Evolutionary conservation across 1,140 invertebrate genomes (phyloP).

Genomic region (Battus philenor): DNA sequence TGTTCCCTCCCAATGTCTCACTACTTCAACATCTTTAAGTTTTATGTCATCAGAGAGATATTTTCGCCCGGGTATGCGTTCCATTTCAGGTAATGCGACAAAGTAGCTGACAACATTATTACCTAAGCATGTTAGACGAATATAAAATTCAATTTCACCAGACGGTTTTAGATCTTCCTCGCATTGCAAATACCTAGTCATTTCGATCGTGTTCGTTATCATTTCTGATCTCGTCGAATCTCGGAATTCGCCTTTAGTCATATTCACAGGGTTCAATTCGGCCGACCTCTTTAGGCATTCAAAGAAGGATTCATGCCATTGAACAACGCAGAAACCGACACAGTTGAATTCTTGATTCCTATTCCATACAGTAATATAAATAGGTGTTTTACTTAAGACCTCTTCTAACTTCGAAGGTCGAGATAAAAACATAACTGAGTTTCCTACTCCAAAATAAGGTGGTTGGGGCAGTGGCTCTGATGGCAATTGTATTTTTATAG

Average conservation of each 20-base stretch:
- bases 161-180: constrained; percentile 65
- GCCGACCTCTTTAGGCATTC: constrained; percentile 44
- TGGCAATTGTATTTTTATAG: constrained; percentile 45
- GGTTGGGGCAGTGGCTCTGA: constrained; percentile 65
- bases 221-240: constrained; percentile 51
- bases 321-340: constrained; percentile 50
- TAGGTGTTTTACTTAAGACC: constrained; percentile 54
- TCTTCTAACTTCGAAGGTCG: constrained; percentile 62
- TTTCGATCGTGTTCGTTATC: constrained; percentile 59
- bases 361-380: constrained; percentile 64
- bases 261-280: constrained; percentile 55
- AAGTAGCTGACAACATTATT: constrained; percentile 59
- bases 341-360: constrained; percentile 65
- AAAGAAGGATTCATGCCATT: constrained; percentile 64
- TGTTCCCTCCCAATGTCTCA: constrained; percentile 64
- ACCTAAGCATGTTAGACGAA: constrained; percentile 59
- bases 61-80: constrained; percentile 58
- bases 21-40: constrained; percentile 62
- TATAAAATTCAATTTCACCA: constrained; percentile 60
- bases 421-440: constrained; percentile 58
- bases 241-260: constrained; percentile 56
- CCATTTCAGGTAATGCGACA: constrained; percentile 64
- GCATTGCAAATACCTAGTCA: constrained; percentile 49
- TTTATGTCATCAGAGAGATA: constrained; percentile 62
- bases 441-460: constrained; percentile 63